Base-by-base conservation (phyloP, 2,888 invertebrate species). In the Phanerotoma sp. region DNA sequence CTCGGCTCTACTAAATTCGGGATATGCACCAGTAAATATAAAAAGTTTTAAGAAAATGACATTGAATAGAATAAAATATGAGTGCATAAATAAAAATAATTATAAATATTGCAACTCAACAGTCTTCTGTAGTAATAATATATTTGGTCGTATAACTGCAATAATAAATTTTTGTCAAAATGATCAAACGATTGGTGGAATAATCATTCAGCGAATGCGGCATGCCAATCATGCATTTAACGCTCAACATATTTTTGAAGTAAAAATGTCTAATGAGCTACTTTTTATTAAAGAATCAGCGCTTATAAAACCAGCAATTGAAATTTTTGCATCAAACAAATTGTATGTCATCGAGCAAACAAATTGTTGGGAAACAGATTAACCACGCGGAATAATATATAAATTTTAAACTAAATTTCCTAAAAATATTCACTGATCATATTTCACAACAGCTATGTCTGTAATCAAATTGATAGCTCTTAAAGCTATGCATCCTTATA, bases 311-410 rank as follows among this genome's bases (percentile, higher is more conserved):
- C 44, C 44, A 9, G 44, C 44, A 3, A 7, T 45, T 28, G 10
- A 2, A 15, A 45, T 25, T 25, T 25, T 11, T n/a, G 7, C 30
- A 22, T 30, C n/a, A n/a, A n/a, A n/a, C n/a, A n/a, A n/a, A n/a
- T n/a, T n/a, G n/a, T n/a, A n/a, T n/a, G n/a, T n/a, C 9, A 16
- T 45, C 3, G 30, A 45, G 30, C 44, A 30, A 30, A 30, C 44
- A 3, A 45, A 45, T 25, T 45, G 44, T 45, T 45, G 44, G 28
- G 44, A 45, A 10, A 25, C 44, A 25, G 44, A 44, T 22, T 44
- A 6, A 44, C n/a, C n/a, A n/a, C n/a, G n/a, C n/a, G n/a, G n/a
- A n/a, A n/a, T n/a, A n/a, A n/a, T n/a, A n/a, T n/a, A n/a, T n/a
- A n/a, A n/a, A n/a, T n/a, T n/a, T n/a, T n/a, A n/a, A n/a, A n/a